Conservation (phyloP, 2,888 invertebrate species). For the Pogonocherus hispidulus region DNA sequence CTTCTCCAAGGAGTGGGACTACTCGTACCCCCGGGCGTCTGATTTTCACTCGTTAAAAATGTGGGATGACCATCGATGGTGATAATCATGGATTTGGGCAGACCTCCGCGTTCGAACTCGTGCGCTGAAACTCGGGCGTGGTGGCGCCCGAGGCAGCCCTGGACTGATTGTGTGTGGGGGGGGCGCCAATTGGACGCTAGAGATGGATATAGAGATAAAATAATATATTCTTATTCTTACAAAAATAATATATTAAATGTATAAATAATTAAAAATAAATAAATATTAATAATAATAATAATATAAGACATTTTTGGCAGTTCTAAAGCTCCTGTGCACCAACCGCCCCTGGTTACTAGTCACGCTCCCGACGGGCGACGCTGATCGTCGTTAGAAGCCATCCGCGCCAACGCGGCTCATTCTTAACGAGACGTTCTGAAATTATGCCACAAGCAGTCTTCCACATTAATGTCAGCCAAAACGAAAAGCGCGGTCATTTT, state of each 20-base stretch:
- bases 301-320: too few relatives aligned
- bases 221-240: too few relatives aligned
- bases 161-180: slow-evolving; percentile 75
- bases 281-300: too few relatives aligned
- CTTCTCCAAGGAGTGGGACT: slow-evolving; percentile 72
- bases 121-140: slow-evolving; percentile 96
- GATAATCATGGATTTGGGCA: slow-evolving; percentile 92
- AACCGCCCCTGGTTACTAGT: background rate
- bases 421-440: slow-evolving; percentile 65
- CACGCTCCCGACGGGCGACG: slow-evolving; percentile 53
- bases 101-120: slow-evolving; percentile 94
- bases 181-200: slow-evolving; percentile 69
- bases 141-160: slow-evolving; percentile 87
- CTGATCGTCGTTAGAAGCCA: slow-evolving; percentile 66
- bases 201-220: too few relatives aligned
- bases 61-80: slow-evolving; percentile 95
- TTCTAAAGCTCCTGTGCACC: too few relatives aligned
- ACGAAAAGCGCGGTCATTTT: slow-evolving; percentile 63
- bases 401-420: slow-evolving; percentile 59
- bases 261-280: too few relatives aligned
- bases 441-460: slow-evolving; percentile 66
- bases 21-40: slow-evolving; percentile 65
- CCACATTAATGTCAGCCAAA: slow-evolving; percentile 56
- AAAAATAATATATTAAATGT: too few relatives aligned
- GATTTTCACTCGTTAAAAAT: slow-evolving; percentile 75